phyloP scores from a whole-genome alignment of 2,797 vertebrate species.

The Danio jaintianensis region DNA sequence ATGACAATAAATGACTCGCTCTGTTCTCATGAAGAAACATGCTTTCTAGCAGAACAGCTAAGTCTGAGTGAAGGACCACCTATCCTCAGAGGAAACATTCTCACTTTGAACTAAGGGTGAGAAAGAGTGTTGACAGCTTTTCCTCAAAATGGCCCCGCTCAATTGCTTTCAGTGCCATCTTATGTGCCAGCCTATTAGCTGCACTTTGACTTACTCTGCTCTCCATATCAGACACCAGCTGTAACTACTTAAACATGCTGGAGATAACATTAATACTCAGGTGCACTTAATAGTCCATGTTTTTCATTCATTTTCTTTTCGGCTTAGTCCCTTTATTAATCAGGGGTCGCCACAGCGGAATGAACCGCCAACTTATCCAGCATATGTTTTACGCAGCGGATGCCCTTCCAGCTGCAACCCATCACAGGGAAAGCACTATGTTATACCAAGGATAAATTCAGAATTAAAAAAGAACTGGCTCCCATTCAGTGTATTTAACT shows the following conservation, averaged over 20 bases:
- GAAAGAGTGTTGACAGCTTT: constrained; percentile 20
- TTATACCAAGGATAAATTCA: no score
- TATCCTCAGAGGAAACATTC: background rate
- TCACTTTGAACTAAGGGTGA: background rate
- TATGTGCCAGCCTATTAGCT: background rate
- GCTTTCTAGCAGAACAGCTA: constrained; percentile 22
- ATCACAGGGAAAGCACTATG: no score
- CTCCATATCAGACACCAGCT: background rate
- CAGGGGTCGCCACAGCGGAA: no score
- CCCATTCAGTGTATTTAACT: no score
- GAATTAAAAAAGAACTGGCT: no score
- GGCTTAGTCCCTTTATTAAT: no score
- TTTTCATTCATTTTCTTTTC: no score
- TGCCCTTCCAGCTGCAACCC: no score
- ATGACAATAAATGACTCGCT: constrained; percentile 27
- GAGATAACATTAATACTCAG: no score
- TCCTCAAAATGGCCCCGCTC: background rate
- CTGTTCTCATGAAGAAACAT: constrained; percentile 10
- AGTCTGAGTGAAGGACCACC: constrained; percentile 13
- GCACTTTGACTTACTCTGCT: background rate
- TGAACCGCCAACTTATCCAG: no score
- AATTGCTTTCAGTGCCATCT: background rate
- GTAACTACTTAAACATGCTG: background rate
- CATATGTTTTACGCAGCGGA: no score
- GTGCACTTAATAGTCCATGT: no score